Evolutionary conservation across 1,140 invertebrate genomes (phyloP).

Genomic region (Drosophila malerkotliana): DNA sequence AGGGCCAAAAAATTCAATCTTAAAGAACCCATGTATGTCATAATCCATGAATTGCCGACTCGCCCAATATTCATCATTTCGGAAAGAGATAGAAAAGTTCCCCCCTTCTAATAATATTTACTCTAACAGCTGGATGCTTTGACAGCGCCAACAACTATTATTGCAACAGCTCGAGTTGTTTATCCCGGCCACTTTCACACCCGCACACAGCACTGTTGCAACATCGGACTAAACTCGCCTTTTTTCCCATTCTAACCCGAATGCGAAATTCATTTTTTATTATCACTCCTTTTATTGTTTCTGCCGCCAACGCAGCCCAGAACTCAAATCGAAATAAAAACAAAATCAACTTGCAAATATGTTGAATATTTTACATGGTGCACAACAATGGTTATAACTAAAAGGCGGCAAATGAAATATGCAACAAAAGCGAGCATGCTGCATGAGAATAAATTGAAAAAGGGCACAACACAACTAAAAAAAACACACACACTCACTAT

Average conservation of each 20-base stretch:
- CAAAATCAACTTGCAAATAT: constrained; percentile 76
- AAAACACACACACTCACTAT: constrained; percentile 1
- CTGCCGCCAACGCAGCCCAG: constrained; percentile 41
- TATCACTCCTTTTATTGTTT: constrained; percentile 64
- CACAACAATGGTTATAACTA: constrained; percentile 69
- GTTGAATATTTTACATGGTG: constrained; percentile 75
- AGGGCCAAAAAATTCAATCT: neutral
- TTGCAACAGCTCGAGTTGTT: constrained; percentile 22
- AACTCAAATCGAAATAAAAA: constrained; percentile 45
- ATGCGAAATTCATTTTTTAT: constrained; percentile 80
- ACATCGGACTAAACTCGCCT: neutral
- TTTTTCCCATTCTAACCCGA: constrained; percentile 20
- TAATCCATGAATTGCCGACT: neutral
- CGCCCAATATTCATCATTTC: neutral
- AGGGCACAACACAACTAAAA: constrained; percentile 22
- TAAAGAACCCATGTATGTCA: neutral
- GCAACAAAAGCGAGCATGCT: constrained; percentile 74
- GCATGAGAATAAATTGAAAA: constrained; percentile 75
- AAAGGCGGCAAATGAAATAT: constrained; percentile 79
- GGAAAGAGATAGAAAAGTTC: neutral
- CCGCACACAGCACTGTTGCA: constrained; percentile 5
- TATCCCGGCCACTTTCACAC: neutral
- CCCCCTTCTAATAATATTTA: constrained; percentile 25
- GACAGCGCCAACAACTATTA: constrained; percentile 26
- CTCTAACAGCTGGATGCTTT: constrained; percentile 29